Evolutionary conservation across 1,140 invertebrate genomes (phyloP).

Genomic region (Camponotus floridanus): DNA sequence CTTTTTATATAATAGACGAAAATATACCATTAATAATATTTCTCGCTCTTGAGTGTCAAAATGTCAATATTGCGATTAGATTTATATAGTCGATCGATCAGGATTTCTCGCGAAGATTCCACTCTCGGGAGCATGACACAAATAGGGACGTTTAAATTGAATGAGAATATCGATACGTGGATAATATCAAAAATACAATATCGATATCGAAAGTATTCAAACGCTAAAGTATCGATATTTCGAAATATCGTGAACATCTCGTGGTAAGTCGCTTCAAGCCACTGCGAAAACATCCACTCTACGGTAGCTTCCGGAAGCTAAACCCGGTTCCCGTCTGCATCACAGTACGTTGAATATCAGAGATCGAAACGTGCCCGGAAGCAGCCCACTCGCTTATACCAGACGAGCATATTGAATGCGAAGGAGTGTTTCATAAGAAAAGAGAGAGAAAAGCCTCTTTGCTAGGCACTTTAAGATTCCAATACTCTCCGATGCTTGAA

Average conservation of each 20-base stretch:
- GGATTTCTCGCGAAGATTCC: slow-evolving; percentile 35
- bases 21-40: neutral
- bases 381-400: slow-evolving; percentile 30
- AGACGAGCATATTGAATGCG: slow-evolving; percentile 43
- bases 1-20: neutral
- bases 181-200: neutral
- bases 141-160: slow-evolving; percentile 27
- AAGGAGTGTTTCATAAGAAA: slow-evolving; percentile 23
- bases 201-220: neutral
- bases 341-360: slow-evolving; percentile 27
- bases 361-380: slow-evolving; percentile 43
- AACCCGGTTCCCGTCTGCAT: slow-evolving; percentile 8
- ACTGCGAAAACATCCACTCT: slow-evolving; percentile 21
- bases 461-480: neutral
- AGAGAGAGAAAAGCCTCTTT: slow-evolving; percentile 12
- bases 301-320: slow-evolving; percentile 15
- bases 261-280: slow-evolving; percentile 11
- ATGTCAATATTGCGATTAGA: slow-evolving; percentile 1
- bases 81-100: slow-evolving; percentile 14
- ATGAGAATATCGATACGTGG: neutral
- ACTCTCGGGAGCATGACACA: neutral
- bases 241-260: slow-evolving; percentile 31
- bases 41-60: neutral
- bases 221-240: neutral
- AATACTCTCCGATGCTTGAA: neutral